Percentiles rank a stretch among this genome's conserved stretches.
Conservation (phyloP, 2,797 vertebrate genomes). For the Spea hammondii region DNA sequence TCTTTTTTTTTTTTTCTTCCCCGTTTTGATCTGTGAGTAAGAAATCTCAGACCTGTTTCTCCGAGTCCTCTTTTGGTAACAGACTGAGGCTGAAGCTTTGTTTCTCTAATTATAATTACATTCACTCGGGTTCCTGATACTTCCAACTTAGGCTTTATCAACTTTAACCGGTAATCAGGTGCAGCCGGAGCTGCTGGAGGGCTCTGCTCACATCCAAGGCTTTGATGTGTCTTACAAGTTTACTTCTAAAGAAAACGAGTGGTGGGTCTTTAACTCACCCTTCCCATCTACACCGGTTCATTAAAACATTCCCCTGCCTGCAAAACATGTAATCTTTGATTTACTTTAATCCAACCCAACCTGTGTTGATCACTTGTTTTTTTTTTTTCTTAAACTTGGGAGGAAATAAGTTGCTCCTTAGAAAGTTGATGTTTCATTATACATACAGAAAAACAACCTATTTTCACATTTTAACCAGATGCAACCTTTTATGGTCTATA, state of each 20-base stretch:
- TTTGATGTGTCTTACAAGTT: slow-evolving; percentile 35
- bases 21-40: slow-evolving; percentile 7
- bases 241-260: slow-evolving; percentile 33
- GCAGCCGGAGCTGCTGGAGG: slow-evolving; percentile 18
- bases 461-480: no score
- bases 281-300: slow-evolving; percentile 7
- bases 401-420: no score
- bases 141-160: slow-evolving; percentile 27
- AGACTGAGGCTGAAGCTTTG: slow-evolving; percentile 1
- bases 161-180: slow-evolving; percentile 38
- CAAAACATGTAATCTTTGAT: slow-evolving; percentile 11
- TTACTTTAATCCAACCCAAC: not conserved
- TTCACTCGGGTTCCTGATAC: slow-evolving; percentile 17
- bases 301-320: slow-evolving; percentile 32
- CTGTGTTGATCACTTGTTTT: slow-evolving; percentile 15
- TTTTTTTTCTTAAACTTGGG: not conserved
- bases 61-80: not conserved
- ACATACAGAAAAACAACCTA: no score
- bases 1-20: not conserved
- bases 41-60: slow-evolving; percentile 5
- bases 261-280: slow-evolving; percentile 18
- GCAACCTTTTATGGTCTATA: no score
- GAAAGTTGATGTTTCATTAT: no score
- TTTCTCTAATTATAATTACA: slow-evolving; percentile 33
- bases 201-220: slow-evolving; percentile 7